phyloP scores from a whole-genome alignment of 2,113 vertebrate species.

The Phodopus roborovskii region DNA sequence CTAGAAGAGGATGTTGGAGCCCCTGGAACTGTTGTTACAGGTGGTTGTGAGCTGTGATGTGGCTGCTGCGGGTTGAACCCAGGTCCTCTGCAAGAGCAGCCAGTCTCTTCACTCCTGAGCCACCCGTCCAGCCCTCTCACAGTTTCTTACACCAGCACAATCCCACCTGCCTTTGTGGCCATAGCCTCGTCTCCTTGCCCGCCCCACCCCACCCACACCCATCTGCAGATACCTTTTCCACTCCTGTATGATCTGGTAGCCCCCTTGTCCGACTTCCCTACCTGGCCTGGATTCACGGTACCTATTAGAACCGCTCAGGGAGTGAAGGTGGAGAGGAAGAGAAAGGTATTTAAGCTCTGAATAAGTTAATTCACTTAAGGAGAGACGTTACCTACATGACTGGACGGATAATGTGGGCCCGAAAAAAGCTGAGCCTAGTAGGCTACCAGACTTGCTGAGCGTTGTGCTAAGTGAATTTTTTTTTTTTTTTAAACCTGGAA shows the following conservation, averaged over 20 bases:
- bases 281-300: neutral
- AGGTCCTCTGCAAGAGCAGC: neutral
- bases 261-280: neutral
- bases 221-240: no score
- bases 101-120: neutral
- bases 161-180: neutral
- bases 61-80: neutral
- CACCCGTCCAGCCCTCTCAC: neutral
- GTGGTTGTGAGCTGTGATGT: neutral
- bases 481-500: constrained; percentile 13
- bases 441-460: neutral
- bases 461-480: neutral
- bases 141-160: neutral
- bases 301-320: neutral
- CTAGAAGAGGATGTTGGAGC: neutral
- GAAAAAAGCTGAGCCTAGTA: constrained; percentile 26
- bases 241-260: fast-evolving
- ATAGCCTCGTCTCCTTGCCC: neutral
- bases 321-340: neutral
- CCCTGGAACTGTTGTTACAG: neutral
- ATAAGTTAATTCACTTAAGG: neutral
- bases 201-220: neutral
- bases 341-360: neutral
- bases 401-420: neutral
- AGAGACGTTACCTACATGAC: neutral